These are phyloP conservation scores for Rhamnusium bicolor DNA, from an alignment of 2,888 invertebrate genomes.

Conservation along the genomic window DNA sequence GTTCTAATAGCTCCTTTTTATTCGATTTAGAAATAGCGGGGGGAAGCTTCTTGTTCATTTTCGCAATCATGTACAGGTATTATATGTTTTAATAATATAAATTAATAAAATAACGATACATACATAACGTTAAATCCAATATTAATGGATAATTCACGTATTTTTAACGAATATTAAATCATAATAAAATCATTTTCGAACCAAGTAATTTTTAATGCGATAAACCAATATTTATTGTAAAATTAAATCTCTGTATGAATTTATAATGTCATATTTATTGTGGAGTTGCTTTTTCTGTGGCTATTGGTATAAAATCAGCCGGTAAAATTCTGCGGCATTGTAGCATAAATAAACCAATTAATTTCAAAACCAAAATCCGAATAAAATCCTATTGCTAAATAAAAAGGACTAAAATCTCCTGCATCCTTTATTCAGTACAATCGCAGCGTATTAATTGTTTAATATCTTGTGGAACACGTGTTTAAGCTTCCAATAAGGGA, in stretches of 20 bases:
- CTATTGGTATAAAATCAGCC: constrained; percentile 49
- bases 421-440: constrained; percentile 52
- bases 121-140: no score
- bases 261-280: constrained; percentile 50
- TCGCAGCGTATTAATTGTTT: constrained; percentile 68
- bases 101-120: no score
- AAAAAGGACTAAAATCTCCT: constrained; percentile 61
- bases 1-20: no score
- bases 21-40: no score
- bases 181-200: background rate
- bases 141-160: no score
- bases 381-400: constrained; percentile 64
- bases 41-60: no score
- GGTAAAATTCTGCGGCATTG: constrained; percentile 56
- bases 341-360: constrained; percentile 68
- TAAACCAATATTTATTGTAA: constrained; percentile 35
- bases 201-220: background rate
- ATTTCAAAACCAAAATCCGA: constrained; percentile 67
- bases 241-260: constrained; percentile 34
- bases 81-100: no score
- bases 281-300: constrained; percentile 45
- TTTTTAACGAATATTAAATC: background rate
- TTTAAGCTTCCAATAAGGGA: constrained; percentile 68
- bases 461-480: constrained; percentile 70
- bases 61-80: no score